phyloP scores from a whole-genome alignment of 1,140 invertebrate genomes.

The Sycobia sp. region DNA sequence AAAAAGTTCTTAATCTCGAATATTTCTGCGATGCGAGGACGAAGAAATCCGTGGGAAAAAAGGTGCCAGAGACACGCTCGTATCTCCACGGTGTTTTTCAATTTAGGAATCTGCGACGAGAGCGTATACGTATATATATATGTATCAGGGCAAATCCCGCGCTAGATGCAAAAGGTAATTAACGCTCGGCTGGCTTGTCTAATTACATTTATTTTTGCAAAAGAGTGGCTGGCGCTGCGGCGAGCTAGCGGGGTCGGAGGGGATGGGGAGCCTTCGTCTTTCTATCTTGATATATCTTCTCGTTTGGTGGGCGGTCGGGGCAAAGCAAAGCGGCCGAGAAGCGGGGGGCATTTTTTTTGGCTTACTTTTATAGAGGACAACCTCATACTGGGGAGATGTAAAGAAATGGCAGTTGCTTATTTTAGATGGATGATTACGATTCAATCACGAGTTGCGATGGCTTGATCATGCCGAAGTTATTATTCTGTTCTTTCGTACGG shows the following conservation, averaged over 20 bases:
- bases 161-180: slow-evolving; percentile 42
- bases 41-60: slow-evolving; percentile 1
- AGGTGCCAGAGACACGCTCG: not conserved
- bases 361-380: too few relatives aligned
- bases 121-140: too few relatives aligned
- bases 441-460: too few relatives aligned
- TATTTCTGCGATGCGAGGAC: not conserved
- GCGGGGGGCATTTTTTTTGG: not conserved
- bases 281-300: slow-evolving; percentile 52
- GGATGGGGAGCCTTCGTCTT: slow-evolving; percentile 37
- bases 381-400: too few relatives aligned
- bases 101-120: slow-evolving; percentile 39
- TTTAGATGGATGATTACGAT: too few relatives aligned
- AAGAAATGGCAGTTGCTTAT: too few relatives aligned
- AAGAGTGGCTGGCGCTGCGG: not conserved
- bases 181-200: slow-evolving; percentile 41
- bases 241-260: slow-evolving; percentile 21
- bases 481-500: too few relatives aligned
- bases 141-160: slow-evolving; percentile 39
- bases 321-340: too few relatives aligned
- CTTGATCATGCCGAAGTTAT: too few relatives aligned
- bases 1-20: slow-evolving; percentile 7
- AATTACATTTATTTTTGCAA: slow-evolving; percentile 43
- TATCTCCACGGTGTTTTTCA: slow-evolving; percentile 15
- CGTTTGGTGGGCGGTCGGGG: too few relatives aligned